A percentile compares a stretch with the other conserved stretches of the same genome.
Conservation (phyloP, 2,113 vertebrate species). For the Hyla sarda region DNA sequence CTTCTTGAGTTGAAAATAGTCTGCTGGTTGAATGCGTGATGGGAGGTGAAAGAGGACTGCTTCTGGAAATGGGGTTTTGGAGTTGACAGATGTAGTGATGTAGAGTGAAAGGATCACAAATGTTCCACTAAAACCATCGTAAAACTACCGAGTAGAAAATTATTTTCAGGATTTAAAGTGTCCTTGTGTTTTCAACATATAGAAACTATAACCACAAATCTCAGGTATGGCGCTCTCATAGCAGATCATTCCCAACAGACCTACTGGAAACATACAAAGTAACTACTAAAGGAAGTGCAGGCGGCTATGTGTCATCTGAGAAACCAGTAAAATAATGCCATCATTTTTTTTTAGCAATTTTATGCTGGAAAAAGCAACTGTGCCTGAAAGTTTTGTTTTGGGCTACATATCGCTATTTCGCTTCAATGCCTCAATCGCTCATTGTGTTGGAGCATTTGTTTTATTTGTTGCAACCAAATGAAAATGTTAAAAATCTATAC, state of each 20-base stretch:
- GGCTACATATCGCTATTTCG: background rate
- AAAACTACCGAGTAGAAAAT: constrained; percentile 58
- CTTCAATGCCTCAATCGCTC: background rate
- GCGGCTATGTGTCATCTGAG: background rate
- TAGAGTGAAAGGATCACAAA: constrained; percentile 55
- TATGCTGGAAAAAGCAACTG: background rate
- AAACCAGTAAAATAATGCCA: background rate
- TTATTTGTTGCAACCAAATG: background rate
- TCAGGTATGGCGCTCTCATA: constrained; percentile 13
- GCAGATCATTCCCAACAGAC: background rate
- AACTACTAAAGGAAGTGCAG: background rate
- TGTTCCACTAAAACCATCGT: constrained; percentile 54
- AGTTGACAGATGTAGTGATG: constrained; percentile 50
- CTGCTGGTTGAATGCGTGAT: background rate
- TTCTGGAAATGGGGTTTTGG: constrained; percentile 50
- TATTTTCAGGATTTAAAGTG: constrained; percentile 52
- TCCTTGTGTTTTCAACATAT: constrained; percentile 43
- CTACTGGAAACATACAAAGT: background rate
- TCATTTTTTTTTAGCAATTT: background rate
- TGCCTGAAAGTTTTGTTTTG: background rate
- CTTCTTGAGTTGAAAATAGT: constrained; percentile 35
- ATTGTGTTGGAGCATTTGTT: background rate
- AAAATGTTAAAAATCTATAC: background rate
- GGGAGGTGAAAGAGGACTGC: constrained; percentile 37
- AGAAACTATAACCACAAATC: constrained; percentile 45